phyloP scores from a whole-genome alignment of 1,140 invertebrate species.

The Leptestheria dahalacensis region DNA sequence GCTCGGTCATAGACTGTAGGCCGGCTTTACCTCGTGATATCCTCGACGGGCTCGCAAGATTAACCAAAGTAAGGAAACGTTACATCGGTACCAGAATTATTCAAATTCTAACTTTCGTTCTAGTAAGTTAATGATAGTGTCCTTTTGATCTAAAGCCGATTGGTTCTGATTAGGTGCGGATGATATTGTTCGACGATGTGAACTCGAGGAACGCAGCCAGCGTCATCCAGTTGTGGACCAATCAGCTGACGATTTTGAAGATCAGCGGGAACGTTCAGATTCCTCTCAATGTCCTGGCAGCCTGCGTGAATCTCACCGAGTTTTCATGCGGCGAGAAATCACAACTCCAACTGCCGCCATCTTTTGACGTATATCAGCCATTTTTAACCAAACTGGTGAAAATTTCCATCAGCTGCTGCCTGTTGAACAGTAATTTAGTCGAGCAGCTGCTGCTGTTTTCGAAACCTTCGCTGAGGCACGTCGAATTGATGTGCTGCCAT shows the following conservation, averaged over 20 bases:
- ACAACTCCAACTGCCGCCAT: background rate
- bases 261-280: background rate
- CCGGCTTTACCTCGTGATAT: too few relatives aligned
- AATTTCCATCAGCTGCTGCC: background rate
- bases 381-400: background rate
- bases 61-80: too few relatives aligned
- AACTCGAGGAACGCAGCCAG: background rate
- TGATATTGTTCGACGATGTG: background rate
- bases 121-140: too few relatives aligned
- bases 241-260: background rate
- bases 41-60: too few relatives aligned
- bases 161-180: background rate
- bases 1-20: too few relatives aligned
- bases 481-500: background rate
- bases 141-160: too few relatives aligned
- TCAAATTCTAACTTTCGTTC: too few relatives aligned
- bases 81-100: too few relatives aligned
- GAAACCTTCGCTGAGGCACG: background rate
- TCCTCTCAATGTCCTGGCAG: background rate
- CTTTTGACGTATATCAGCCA: background rate
- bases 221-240: background rate
- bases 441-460: background rate
- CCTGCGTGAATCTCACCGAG: background rate
- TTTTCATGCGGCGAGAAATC: background rate
- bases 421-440: background rate